Base-by-base conservation (phyloP, 1,140 invertebrate genomes). In the Trachymyrmex septentrionalis region DNA sequence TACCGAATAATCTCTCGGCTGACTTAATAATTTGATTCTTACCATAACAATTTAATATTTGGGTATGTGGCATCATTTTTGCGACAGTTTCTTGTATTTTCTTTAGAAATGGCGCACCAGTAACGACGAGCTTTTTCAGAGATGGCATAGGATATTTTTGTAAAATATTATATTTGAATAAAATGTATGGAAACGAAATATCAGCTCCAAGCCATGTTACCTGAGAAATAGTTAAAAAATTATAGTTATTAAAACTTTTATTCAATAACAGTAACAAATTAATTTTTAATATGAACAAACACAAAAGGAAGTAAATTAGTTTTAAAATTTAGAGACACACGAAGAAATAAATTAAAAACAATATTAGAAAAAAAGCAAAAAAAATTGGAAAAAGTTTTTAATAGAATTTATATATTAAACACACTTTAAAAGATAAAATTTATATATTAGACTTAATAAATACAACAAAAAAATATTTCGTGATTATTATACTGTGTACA, bases 41-140 rank as follows among this genome's bases (percentile, higher is more conserved):
- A 91, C 85, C 90, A 30, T 92, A 91, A 50, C 85, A 76, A 69
- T 90, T 89, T 21, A 86, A 30, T 19, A 91, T 44, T 21, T 55
- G 24, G 0, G 50, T 63, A 10, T 84, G 64, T 10, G 80, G 86
- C 5, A 91, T 50, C 1, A 55, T 55, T 48, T 73, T 53, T 1
- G 66, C 86, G 6, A 91, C 30, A 16, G 53, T 59, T 76, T 82
- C 75, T 38, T 90, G 87, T 10, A 84, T 55, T 21, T 88, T 67
- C 24, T 86, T 78, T 66, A 86, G 87, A 24, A 92, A 59, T 24
- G 81, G 67, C 10, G 66, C 86, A 19, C 91, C 88, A 30, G 73
- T 90, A 3, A 91, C 38, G 53, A 76, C 64, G 9, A 91, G 53
- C 0, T 76, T 38, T 34, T 81, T 87, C 16, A 92, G 48, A 12